A percentile compares a stretch with the other conserved stretches of the same genome.
Conservation (phyloP, 1,140 invertebrate species). For the Thaumatotibia leucotreta region DNA sequence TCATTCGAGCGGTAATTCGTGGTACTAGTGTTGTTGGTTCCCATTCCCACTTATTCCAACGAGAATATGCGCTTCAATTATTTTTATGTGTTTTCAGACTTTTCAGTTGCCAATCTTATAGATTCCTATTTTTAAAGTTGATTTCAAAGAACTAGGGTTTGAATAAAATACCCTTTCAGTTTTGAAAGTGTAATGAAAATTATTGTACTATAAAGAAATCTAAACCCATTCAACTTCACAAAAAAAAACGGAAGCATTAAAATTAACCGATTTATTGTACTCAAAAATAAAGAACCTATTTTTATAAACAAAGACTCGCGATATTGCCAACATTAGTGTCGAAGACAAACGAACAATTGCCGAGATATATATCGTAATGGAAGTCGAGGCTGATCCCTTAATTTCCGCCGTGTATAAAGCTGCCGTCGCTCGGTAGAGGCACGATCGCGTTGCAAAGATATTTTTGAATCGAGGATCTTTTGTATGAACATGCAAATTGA, state of each 20-base stretch:
- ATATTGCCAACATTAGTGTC: background rate
- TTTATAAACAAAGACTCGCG: background rate
- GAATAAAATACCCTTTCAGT: no score
- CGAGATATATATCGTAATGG: background rate
- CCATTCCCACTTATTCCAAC: no score
- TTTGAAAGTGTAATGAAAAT: no score
- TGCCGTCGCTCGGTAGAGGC: background rate
- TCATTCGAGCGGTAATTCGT: background rate
- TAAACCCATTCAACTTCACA: no score
- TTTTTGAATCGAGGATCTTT: constrained; percentile 18
- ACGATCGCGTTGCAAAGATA: constrained; percentile 9
- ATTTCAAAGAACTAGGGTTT: no score
- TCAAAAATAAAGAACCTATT: background rate
- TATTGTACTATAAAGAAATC: no score
- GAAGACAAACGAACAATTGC: background rate
- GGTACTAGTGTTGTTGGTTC: background rate
- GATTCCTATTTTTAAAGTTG: no score
- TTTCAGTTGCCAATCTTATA: no score
- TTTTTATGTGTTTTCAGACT: no score
- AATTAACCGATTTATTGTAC: no score
- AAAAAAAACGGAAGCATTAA: no score
- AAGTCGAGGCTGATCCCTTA: background rate
- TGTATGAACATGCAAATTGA: constrained; percentile 35
- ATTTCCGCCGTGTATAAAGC: background rate
- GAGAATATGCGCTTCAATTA: no score